Evolutionary conservation across 1,140 invertebrate genomes (phyloP).

Genomic region (Leptoteleia sp.): DNA sequence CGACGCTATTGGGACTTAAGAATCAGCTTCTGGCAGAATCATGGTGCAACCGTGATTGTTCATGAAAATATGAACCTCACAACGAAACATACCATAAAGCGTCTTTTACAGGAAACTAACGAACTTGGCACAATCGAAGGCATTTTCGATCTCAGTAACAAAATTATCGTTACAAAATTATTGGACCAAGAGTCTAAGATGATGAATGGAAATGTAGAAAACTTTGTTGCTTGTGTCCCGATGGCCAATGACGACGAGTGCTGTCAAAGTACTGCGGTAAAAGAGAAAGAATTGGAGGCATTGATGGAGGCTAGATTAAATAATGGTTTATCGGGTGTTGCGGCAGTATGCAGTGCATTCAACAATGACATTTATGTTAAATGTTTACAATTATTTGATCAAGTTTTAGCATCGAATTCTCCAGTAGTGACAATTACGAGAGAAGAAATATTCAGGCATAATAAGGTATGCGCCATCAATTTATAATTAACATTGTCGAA

Average conservation of each 20-base stretch:
- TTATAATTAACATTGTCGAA: no score
- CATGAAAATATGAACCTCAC: slow-evolving; percentile 40
- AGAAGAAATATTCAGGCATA: no score
- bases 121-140: slow-evolving; percentile 44
- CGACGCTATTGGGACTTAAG: slow-evolving; percentile 82
- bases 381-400: slow-evolving; percentile 29
- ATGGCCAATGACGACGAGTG: slow-evolving; percentile 4
- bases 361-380: slow-evolving; percentile 12
- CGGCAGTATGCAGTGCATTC: slow-evolving; percentile 16
- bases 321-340: slow-evolving; percentile 21
- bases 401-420: slow-evolving; percentile 9
- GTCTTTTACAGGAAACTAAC: slow-evolving; percentile 47
- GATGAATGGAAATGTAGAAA: slow-evolving; percentile 14
- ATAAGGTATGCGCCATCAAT: no score
- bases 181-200: slow-evolving; percentile 52
- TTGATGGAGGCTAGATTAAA: slow-evolving; percentile 32
- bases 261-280: slow-evolving; percentile 21
- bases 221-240: slow-evolving; percentile 52
- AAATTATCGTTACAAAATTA: slow-evolving; percentile 30
- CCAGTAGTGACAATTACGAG: slow-evolving; percentile 16
- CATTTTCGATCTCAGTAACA: slow-evolving; percentile 53
- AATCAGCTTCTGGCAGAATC: slow-evolving; percentile 48
- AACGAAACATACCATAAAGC: slow-evolving; percentile 71
- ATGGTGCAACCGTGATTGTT: slow-evolving; percentile 36
- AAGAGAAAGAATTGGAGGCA: slow-evolving; percentile 36